Base-by-base conservation (phyloP, 2,797 vertebrate genomes). In the Molossus molossus region DNA sequence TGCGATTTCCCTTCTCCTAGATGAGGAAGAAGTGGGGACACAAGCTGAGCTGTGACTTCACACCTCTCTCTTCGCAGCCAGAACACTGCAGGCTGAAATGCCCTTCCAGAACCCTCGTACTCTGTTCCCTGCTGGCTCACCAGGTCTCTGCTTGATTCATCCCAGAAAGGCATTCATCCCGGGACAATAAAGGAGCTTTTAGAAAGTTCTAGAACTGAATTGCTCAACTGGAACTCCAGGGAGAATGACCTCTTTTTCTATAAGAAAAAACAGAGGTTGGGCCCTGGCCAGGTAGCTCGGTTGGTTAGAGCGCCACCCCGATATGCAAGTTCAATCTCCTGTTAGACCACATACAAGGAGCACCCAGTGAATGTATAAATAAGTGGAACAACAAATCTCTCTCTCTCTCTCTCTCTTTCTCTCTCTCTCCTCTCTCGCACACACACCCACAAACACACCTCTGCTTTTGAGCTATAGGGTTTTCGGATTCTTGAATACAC, bases 141-240 rank as follows among this genome's bases (percentile, higher is more conserved):
- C 60, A 40, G 53, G 6, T 6, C 58, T 53, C n/a, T 45, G 27
- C 17, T 57, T 50, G 23, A 0, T 37, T 60, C 53, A 55, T 33
- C 18, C 67, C n/a, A 55, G 58, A 37, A 72, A n/a, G 60, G 3
- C 5, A 15, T 45, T 70, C 40, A 6, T 79, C 53, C 77, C 33
- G 40, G 69, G 65, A 58, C 62, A 82, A 85, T 2, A 62, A 37
- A 83, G n/a, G 8, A 14, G 60, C 70, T 60, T 70, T 17, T 25
- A 0, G 37, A 40, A 82, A n/a, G 48, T 87, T 94, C 92, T 91
- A 93, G 75, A 92, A 84, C 85, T 87, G 82, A 79, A 48, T 45
- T 73, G 82, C 58, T 86, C 80, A 83, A 29, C 53, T 20, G 84
- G 93, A 94, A 69, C 64, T 94, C 70, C 13, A 40, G 10, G 14